Conservation (phyloP, 2,113 vertebrate species). For the Pteronura brasiliensis region DNA sequence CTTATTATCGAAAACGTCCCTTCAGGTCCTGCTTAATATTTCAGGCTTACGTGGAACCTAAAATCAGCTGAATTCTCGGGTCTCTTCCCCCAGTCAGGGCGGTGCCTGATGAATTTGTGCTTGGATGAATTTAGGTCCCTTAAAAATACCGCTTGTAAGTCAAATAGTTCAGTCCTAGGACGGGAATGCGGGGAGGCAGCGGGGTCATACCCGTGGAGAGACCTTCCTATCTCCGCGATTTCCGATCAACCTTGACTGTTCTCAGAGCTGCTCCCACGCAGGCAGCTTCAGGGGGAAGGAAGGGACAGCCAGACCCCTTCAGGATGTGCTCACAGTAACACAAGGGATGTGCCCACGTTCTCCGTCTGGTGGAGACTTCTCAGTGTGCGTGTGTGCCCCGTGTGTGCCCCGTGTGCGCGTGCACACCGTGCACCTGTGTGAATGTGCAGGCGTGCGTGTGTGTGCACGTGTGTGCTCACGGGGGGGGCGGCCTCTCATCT, state of each 20-base stretch:
- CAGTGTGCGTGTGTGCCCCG: too few species aligned
- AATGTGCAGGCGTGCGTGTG: too few species aligned
- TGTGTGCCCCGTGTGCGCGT: too few species aligned
- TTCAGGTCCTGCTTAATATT: neutral
- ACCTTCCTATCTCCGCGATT: neutral
- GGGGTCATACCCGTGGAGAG: neutral
- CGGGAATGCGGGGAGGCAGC: neutral
- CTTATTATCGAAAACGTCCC: neutral
- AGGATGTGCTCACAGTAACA: accelerated
- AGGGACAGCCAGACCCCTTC: neutral
- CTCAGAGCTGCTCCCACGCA: neutral
- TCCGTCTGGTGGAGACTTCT: neutral
- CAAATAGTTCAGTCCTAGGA: accelerated
- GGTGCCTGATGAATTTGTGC: neutral
- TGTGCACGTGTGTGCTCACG: too few species aligned
- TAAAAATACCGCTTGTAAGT: neutral
- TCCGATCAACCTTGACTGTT: accelerated
- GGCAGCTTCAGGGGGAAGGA: neutral
- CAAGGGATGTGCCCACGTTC: neutral
- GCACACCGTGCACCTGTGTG: too few species aligned
- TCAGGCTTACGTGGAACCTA: neutral
- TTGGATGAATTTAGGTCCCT: neutral
- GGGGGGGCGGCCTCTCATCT: neutral
- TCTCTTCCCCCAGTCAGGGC: neutral
- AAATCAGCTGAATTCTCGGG: neutral